These are phyloP conservation scores for Tillus elongatus DNA, from an alignment of 2,888 invertebrate genomes.

Conservation along the genomic window DNA sequence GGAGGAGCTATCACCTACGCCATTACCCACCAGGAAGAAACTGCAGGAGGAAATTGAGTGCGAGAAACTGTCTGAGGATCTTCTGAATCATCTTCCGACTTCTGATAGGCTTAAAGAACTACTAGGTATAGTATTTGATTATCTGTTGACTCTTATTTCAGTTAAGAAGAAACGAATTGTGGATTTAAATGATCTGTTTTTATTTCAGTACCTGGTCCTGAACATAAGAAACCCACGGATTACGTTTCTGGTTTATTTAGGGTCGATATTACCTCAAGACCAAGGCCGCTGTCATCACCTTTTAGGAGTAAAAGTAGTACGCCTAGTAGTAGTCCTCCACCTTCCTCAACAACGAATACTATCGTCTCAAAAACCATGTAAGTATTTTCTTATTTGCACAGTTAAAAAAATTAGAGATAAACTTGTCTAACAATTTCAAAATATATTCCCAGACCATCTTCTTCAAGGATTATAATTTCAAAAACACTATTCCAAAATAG, in stretches of 20 bases:
- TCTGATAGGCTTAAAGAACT: conserved; percentile 59
- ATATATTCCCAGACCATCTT: too few species aligned
- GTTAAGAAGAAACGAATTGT: too few species aligned
- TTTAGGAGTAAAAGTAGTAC: conserved; percentile 37
- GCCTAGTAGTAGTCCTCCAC: conserved; percentile 36
- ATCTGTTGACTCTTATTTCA: too few species aligned
- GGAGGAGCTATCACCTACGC: conserved; percentile 38
- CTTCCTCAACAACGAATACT: conserved; percentile 26
- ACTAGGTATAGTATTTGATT: too few species aligned
- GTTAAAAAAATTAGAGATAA: too few species aligned
- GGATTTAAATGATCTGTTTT: conserved; percentile 6
- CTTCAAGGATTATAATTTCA: too few species aligned
- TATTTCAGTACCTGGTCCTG: conserved; percentile 52
- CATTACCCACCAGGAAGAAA: conserved; percentile 49
- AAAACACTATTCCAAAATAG: too few species aligned
- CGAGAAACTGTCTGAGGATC: conserved; percentile 58
- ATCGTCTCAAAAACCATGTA: conserved; percentile 29
- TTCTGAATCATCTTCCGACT: conserved; percentile 52
- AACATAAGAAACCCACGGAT: conserved; percentile 59
- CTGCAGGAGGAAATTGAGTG: conserved; percentile 70
- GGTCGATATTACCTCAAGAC: conserved; percentile 46
- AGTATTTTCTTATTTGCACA: conserved; percentile 9
- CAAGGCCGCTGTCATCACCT: conserved; percentile 41
- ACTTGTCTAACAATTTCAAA: too few species aligned
- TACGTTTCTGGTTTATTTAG: conserved; percentile 60